These are phyloP conservation scores for Myiothlypis coronata DNA, from an alignment of 2,797 vertebrate species.

Conservation along the genomic window DNA sequence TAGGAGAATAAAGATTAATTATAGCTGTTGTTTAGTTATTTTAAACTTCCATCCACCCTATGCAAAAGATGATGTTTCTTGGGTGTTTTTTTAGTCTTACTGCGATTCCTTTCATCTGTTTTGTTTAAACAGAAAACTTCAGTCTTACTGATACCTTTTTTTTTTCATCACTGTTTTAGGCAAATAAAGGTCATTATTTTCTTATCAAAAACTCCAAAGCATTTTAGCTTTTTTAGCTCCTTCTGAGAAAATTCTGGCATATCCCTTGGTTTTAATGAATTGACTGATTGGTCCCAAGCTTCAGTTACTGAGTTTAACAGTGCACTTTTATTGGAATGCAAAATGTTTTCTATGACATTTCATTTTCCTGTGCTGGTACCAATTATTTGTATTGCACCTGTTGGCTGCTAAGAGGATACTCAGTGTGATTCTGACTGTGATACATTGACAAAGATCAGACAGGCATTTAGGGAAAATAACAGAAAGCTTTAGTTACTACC, in stretches of 20 bases:
- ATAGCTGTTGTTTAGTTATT: rapidly evolving
- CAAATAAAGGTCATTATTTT: not conserved
- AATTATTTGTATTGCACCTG: not conserved
- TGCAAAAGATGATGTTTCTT: not conserved
- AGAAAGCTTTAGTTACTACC: not conserved
- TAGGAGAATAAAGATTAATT: rapidly evolving
- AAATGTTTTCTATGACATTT: not conserved
- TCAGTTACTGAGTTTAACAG: not conserved
- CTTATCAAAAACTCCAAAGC: not conserved
- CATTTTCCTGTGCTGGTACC: not conserved
- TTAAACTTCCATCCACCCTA: not conserved
- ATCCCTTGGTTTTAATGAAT: not conserved
- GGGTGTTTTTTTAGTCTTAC: not conserved
- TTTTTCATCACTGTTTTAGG: not conserved
- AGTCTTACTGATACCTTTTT: not conserved
- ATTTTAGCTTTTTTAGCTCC: not conserved
- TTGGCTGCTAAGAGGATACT: not conserved
- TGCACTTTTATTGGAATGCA: not conserved
- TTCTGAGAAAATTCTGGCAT: not conserved
- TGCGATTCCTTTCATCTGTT: not conserved
- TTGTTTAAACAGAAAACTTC: not conserved
- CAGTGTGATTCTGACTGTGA: not conserved
- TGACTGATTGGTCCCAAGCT: not conserved
- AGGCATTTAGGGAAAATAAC: not conserved
- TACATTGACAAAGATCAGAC: not conserved